Base-by-base conservation (phyloP, 53 echinoderm and acorn worm genomes). In the Apostichopus leukothele region DNA sequence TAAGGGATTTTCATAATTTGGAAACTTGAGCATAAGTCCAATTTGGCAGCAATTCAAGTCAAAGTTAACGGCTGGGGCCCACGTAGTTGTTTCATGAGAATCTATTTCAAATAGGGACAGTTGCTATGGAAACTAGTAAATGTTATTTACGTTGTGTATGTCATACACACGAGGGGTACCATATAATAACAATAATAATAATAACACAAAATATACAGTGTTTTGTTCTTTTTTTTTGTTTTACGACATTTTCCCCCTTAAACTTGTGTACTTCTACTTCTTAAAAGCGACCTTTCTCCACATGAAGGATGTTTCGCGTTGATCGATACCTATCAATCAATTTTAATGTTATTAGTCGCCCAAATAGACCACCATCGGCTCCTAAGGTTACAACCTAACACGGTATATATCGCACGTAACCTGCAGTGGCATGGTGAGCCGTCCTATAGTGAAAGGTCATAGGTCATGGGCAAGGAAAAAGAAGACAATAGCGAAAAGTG, bases 371-470 rank as follows among this genome's bases (percentile, higher is more conserved):
- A 81, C 81, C 81, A 81, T 22, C 55, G 81, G 55, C 81, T 81
- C 54, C 81, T 81, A 81, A 81, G 71, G 81, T 81, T 81, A 81
- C 81, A 81, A 53, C 81, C 54, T 81, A 81, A 21, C 81, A 81
- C 81, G 81, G n/a, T 81, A 59, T 20, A 23, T 55, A 55, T 81
- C 23, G 81, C 81, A 54, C 81, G 53, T 55, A 81, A 81, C 55
- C 12, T 81, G 81, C 55, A 51, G 26, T 39, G 16, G 11, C 77
- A 50, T 39, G 18, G 14, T 11, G 81, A 59, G 81, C 81, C 52
- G 6, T 39, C 54, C 81, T 14, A 23, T 39, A 39, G 53, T 39
- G 52, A 51, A 51, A 6, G 79, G 50, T 51, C 51, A n/a, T 52
- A 8, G 59, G 81, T 54, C 59, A 54, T 20, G 55, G 59, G 55